A percentile compares a stretch with the other conserved stretches of the same genome.
phyloP scores from a whole-genome alignment of 2,888 invertebrate genomes.

The Eristalinus sepulchralis region DNA sequence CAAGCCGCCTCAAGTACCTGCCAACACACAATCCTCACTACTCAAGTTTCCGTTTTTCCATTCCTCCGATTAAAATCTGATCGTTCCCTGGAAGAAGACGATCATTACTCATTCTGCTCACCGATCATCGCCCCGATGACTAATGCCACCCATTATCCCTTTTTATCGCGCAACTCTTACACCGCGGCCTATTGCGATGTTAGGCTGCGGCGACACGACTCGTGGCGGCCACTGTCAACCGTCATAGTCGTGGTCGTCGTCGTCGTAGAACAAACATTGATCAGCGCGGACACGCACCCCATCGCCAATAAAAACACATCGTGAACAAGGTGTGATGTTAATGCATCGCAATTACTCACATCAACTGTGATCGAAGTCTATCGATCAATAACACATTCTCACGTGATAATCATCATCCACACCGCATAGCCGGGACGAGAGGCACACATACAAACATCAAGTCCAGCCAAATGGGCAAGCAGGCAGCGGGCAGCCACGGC shows the following conservation, averaged over 20 bases:
- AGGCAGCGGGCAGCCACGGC: not conserved
- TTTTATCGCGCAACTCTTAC: not conserved
- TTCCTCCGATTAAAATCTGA: constrained; percentile 37
- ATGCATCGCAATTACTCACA: constrained; percentile 62
- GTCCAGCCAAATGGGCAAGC: not conserved
- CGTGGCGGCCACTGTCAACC: too few relatives aligned
- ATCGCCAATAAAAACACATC: constrained; percentile 51
- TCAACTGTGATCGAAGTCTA: constrained; percentile 62
- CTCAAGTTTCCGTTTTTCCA: constrained; percentile 46
- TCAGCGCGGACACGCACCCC: constrained; percentile 55
- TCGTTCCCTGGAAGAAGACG: not conserved
- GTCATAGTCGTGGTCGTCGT: not conserved
- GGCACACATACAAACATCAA: not conserved
- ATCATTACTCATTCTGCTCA: constrained; percentile 35
- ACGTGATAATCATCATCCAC: constrained; percentile 65
- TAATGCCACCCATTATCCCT: constrained; percentile 36
- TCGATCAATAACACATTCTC: constrained; percentile 66
- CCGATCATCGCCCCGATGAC: constrained; percentile 25
- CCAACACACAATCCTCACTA: constrained; percentile 29
- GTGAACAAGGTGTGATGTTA: constrained; percentile 66
- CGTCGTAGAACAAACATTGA: constrained; percentile 15
- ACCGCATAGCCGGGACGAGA: constrained; percentile 36
- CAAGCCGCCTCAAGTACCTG: not conserved
- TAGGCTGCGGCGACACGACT: constrained; percentile 7
- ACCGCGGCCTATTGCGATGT: not conserved